A percentile compares a stretch with the other conserved stretches of the same genome.
These are phyloP conservation scores for Procavia capensis DNA, from an alignment of 2,113 vertebrate species.

Conservation along the genomic window DNA sequence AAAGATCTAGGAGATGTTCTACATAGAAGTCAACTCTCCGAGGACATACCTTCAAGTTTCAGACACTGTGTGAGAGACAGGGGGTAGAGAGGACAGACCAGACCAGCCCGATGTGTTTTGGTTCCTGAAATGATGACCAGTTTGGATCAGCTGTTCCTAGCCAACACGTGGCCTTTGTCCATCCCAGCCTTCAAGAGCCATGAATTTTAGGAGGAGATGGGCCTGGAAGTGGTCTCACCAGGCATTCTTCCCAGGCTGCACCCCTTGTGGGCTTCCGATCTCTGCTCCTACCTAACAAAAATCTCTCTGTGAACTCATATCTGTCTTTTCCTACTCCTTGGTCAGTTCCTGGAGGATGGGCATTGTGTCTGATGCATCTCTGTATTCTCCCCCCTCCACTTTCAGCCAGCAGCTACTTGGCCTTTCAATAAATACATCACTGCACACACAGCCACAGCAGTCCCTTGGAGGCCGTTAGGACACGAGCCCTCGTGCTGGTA, in stretches of 20 bases:
- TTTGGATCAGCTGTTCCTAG: neutral
- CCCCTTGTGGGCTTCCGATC: neutral
- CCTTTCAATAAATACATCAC: neutral
- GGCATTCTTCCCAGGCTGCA: neutral
- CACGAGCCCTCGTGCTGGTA: accelerated
- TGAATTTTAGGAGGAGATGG: neutral
- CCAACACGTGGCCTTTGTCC: neutral
- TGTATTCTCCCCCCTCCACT: neutral
- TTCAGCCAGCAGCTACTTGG: neutral
- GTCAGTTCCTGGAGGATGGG: neutral
- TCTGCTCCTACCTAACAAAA: neutral
- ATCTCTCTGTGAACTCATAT: neutral
- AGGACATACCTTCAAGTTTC: neutral
- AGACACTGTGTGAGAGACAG: neutral
- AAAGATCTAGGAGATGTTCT: neutral
- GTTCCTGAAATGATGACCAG: neutral
- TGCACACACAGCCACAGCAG: too few relatives aligned
- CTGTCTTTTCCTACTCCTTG: neutral
- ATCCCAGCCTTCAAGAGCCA: neutral
- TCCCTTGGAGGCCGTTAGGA: neutral
- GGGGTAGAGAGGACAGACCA: accelerated
- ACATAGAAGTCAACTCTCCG: neutral
- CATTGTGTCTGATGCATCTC: neutral
- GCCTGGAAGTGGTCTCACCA: neutral
- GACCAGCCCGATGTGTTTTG: neutral